A percentile compares a stretch with the other conserved stretches of the same genome.
phyloP scores from a whole-genome alignment of 2,113 vertebrate species.

The Sander vitreus region DNA sequence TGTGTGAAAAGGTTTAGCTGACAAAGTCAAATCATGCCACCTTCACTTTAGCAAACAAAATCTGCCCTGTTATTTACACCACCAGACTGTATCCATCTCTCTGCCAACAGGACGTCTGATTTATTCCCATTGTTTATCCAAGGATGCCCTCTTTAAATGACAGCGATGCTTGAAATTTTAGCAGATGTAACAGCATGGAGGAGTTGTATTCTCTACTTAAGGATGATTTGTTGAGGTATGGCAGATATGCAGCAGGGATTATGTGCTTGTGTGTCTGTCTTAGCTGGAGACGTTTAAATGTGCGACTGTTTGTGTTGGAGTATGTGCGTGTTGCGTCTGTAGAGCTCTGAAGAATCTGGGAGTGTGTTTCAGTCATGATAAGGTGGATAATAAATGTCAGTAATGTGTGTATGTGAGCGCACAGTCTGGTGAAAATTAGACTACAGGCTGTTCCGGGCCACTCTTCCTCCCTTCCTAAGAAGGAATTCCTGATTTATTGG shows the following conservation, averaged over 20 bases:
- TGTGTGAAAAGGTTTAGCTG: constrained; percentile 66
- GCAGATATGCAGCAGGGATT: constrained; percentile 39
- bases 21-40: constrained; percentile 69
- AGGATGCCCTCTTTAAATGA: constrained; percentile 46
- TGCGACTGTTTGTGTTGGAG: constrained; percentile 39
- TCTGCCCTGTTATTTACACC: constrained; percentile 34
- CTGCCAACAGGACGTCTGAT: constrained; percentile 43
- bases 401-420: constrained; percentile 28
- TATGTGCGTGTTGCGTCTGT: not conserved
- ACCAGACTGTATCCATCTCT: constrained; percentile 29
- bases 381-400: constrained; percentile 56
- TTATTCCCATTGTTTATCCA: constrained; percentile 50
- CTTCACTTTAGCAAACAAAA: constrained; percentile 50
- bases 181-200: constrained; percentile 26
- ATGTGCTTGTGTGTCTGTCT: constrained; percentile 28
- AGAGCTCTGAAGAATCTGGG: constrained; percentile 63
- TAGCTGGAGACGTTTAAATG: constrained; percentile 25
- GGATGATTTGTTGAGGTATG: constrained; percentile 52
- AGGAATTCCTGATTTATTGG: constrained; percentile 76
- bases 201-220: constrained; percentile 42
- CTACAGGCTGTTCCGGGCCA: constrained; percentile 24
- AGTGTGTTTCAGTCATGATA: constrained; percentile 66
- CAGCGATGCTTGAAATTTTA: constrained; percentile 1
- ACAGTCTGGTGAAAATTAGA: constrained; percentile 33
- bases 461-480: constrained; percentile 42